phyloP scores from a whole-genome alignment of 2,797 vertebrate species.

The Arctocebus calabarensis region DNA sequence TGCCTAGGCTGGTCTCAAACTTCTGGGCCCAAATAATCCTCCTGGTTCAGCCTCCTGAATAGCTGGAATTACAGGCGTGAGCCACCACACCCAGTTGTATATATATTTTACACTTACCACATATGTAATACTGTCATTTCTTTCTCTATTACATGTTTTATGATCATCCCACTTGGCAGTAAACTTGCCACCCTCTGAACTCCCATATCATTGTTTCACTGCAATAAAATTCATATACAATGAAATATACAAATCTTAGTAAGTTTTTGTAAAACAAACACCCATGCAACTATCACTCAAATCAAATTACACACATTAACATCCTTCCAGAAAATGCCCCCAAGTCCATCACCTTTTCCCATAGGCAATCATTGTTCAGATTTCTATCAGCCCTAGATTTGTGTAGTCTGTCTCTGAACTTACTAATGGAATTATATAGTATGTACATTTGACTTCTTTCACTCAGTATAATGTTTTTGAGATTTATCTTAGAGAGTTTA shows the following conservation, averaged over 20 bases:
- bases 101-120: constrained; percentile 29
- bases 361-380: neutral
- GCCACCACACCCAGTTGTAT: neutral
- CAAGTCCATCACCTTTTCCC: neutral
- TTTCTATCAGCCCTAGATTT: constrained; percentile 9
- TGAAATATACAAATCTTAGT: constrained; percentile 39
- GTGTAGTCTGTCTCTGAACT: constrained; percentile 38
- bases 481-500: neutral
- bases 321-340: neutral
- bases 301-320: constrained; percentile 45
- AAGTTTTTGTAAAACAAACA: constrained; percentile 10
- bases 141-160: constrained; percentile 39
- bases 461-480: constrained; percentile 17
- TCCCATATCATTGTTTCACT: constrained; percentile 22
- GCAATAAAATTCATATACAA: constrained; percentile 42
- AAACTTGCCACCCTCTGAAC: constrained; percentile 2
- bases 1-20: neutral
- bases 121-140: constrained; percentile 14
- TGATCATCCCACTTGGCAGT: neutral
- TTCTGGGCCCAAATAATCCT: neutral
- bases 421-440: neutral
- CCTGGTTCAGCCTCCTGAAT: neutral
- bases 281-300: neutral
- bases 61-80: neutral
- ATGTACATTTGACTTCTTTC: neutral